Evolutionary conservation across 2,797 vertebrate genomes (phyloP), one percentile per base, ranked within the genome.

Genomic region (Todus mexicanus): DNA sequence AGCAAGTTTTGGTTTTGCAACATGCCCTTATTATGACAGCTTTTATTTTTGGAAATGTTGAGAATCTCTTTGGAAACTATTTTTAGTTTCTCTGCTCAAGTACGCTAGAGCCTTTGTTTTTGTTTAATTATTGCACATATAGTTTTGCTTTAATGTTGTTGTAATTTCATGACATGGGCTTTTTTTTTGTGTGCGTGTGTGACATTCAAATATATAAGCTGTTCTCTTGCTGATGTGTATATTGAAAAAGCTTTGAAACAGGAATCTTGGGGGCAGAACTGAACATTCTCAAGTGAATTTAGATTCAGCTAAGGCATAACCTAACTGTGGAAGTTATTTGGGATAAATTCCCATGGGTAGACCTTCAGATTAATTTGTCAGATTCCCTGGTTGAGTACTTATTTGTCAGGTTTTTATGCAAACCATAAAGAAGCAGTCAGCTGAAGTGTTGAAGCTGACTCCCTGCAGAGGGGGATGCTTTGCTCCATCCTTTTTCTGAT

Each of bases 31-130:
- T 89, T 94, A 70, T 95, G 82, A 91, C 87, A 92, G 83, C 89
- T 93, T 95, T 95, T 94, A 89, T 66, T 81, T 86, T 95, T 87
- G 92, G 84, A 75, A 81, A 87, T 91, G 82, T 81, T 64, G 87
- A 96, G 70, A 70, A 88, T 91, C 70, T 86, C 47, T 89, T 81
- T 72, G 76, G 93, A 86, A 84, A 93, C 63, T 89, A 91, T 93
- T 92, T 94, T 92, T 93, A 78, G 73, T 43, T 89, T 87, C 79
- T 61, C 87, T 78, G 59, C 69, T 79, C 45, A 63, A 91, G 66
- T 76, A 85, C 37, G 43, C 51, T 66, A 20, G 19, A 51, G 20
- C 47, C 75, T 92, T 93, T 87, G 75, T 78, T 85, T 90, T 87
- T 61, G 38, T 89, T 94, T 77, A 72, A 86, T 94, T 92, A 78